Percentiles rank a stretch among this genome's conserved stretches.
phyloP scores from a whole-genome alignment of 2,888 invertebrate genomes.

The Orthosia gracilis region DNA sequence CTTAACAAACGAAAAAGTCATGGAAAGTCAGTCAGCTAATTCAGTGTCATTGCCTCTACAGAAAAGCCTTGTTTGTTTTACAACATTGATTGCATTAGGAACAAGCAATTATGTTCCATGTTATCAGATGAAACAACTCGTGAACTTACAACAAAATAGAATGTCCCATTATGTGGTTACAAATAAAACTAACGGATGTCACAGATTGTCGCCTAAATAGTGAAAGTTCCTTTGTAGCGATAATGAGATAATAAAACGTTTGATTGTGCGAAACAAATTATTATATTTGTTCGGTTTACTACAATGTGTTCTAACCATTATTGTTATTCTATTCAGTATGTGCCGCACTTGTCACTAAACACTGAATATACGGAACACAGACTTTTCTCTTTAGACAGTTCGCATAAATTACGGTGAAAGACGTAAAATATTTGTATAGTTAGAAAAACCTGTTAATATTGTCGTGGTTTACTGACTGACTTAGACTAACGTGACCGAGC shows the following conservation, averaged over 20 bases:
- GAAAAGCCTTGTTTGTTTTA: not conserved
- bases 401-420: slow-evolving; percentile 21
- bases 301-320: slow-evolving; percentile 36
- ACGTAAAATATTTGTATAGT: slow-evolving; percentile 37
- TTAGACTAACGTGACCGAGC: slow-evolving; percentile 10
- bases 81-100: slow-evolving; percentile 6
- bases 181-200: slow-evolving; percentile 74
- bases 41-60: not conserved
- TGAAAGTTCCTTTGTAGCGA: slow-evolving; percentile 74
- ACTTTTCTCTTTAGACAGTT: slow-evolving; percentile 41
- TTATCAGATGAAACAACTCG: slow-evolving; percentile 21
- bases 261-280: slow-evolving; percentile 68
- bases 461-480: slow-evolving; percentile 50
- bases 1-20: not conserved
- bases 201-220: slow-evolving; percentile 74
- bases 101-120: not conserved
- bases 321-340: slow-evolving; percentile 28
- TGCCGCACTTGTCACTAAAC: slow-evolving; percentile 14
- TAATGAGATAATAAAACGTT: slow-evolving; percentile 71
- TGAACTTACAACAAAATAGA: slow-evolving; percentile 27
- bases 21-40: not conserved
- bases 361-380: slow-evolving; percentile 21
- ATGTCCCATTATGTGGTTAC: slow-evolving; percentile 51
- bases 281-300: slow-evolving; percentile 60
- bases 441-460: slow-evolving; percentile 37